These are phyloP conservation scores for Drosophila tanythrix DNA, from an alignment of 2,888 invertebrate species.

Conservation along the genomic window DNA sequence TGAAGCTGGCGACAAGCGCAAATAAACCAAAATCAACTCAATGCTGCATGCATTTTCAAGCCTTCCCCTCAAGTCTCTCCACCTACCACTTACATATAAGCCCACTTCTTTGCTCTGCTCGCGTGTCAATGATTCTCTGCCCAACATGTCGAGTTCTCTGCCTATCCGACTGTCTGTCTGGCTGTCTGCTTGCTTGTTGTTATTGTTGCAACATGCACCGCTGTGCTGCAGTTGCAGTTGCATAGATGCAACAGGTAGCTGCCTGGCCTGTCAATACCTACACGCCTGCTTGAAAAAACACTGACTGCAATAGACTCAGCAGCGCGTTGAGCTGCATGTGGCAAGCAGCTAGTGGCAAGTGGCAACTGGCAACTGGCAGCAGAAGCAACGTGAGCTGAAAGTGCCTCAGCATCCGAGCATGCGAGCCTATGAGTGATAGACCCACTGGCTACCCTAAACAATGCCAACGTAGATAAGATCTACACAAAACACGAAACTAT, in stretches of 20 bases:
- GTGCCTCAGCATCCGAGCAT: slow-evolving; percentile 1
- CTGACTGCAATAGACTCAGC: slow-evolving; percentile 49
- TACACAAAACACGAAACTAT: slow-evolving; percentile 4
- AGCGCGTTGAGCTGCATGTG: slow-evolving; percentile 56
- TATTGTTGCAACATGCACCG: slow-evolving; percentile 59
- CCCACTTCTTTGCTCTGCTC: slow-evolving; percentile 44
- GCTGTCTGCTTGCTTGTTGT: background rate
- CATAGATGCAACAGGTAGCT: slow-evolving; percentile 72
- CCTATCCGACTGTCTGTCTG: slow-evolving; percentile 18
- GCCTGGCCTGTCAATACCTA: slow-evolving; percentile 73
- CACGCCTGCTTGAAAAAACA: slow-evolving; percentile 67
- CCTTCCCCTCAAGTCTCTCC: background rate
- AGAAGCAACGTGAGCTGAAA: slow-evolving; percentile 35
- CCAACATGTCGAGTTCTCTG: slow-evolving; percentile 65
- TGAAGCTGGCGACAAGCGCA: slow-evolving; percentile 80
- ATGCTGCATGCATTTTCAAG: slow-evolving; percentile 44
- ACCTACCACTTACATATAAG: slow-evolving; percentile 2
- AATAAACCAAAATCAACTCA: slow-evolving; percentile 79
- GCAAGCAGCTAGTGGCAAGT: slow-evolving; percentile 38
- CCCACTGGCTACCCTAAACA: slow-evolving; percentile 36
- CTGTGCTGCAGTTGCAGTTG: slow-evolving; percentile 46
- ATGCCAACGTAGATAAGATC: slow-evolving; percentile 21
- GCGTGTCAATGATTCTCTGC: slow-evolving; percentile 78
- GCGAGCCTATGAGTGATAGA: slow-evolving; percentile 51
- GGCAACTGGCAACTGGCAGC: slow-evolving; percentile 22